Evolutionary conservation across 1,140 invertebrate genomes (phyloP), one percentile per base, ranked within the genome.

Genomic region (Euwallacea similis): DNA sequence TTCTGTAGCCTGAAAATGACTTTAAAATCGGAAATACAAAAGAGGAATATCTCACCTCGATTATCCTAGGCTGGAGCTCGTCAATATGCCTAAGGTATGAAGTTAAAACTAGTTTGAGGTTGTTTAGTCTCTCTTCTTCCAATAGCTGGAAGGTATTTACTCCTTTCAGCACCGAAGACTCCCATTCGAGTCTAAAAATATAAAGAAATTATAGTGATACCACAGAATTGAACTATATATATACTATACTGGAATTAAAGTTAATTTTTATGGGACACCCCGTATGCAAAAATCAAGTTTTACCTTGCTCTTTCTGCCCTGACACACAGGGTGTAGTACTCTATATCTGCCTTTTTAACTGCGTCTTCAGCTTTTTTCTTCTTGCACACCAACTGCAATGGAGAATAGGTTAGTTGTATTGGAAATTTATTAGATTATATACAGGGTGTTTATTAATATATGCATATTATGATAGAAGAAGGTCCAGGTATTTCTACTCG

Each of bases 271-370:
- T 11, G 42, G 21, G 11, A 50, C 41, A 3, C 13, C 41, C 7
- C 0, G 21, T 33, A 33, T 4, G 44, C 13, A 59, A 65, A 16
- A 56, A 33, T 33, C 21, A 41, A 66, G 33, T 56, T 42, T 78
- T 85, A 92, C 86, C 91, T 88, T 10, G 95, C 89, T 78, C 94
- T 85, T 82, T 98, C 96, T 7, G 94, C 91, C 74, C 93, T 88
- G 47, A 96, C 89, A 79, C 94, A 95, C 13, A 92, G 87, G 69
- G 93, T 94, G 79, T 96, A 97, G 82, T 97, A 98, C 77, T 97
- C 94, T 16, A 94, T 91, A 81, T 98, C 95, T 33, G 94, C 91
- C 79, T 95, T 93, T 76, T 93, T 90, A 3, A 96, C 90, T 2
- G 90, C 88, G 78, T 97, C 93, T 81, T 95, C 93, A n/a, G 92